Percentiles rank a stretch among this genome's conserved stretches.
Conservation (phyloP, 1,140 invertebrate genomes). For the Trypoxylus dichotomus region DNA sequence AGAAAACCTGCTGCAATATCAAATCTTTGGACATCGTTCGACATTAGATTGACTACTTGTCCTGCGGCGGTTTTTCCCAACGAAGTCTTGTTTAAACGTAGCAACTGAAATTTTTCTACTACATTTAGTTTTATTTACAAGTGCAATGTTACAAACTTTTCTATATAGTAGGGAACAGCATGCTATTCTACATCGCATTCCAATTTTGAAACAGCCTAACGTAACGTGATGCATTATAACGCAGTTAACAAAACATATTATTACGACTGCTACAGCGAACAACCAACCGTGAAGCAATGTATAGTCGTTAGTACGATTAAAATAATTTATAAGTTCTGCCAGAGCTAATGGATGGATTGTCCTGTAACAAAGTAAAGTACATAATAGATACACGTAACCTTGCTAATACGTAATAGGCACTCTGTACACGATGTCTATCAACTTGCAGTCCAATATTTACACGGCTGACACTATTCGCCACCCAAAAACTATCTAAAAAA, state of each 20-base stretch:
- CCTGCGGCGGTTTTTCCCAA: slow-evolving; percentile 59
- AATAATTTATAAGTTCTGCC: slow-evolving; percentile 55
- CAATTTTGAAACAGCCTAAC: slow-evolving; percentile 55
- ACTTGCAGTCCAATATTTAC: too few relatives aligned
- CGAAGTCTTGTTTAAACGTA: slow-evolving; percentile 45
- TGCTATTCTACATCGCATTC: slow-evolving; percentile 59
- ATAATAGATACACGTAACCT: neutral
- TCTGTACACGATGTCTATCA: too few relatives aligned
- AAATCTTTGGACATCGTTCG: slow-evolving; percentile 69
- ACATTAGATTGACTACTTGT: slow-evolving; percentile 75
- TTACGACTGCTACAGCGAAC: slow-evolving; percentile 54
- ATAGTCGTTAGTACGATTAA: slow-evolving; percentile 51
- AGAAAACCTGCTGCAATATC: slow-evolving; percentile 58
- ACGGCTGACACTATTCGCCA: too few relatives aligned
- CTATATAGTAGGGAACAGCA: slow-evolving; percentile 60
- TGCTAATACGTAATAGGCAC: too few relatives aligned
- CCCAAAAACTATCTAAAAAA: too few relatives aligned
- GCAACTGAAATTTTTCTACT: slow-evolving; percentile 34
- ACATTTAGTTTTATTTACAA: neutral
- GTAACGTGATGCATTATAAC: slow-evolving; percentile 54
- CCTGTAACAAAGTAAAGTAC: slow-evolving; percentile 34
- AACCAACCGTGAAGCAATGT: slow-evolving; percentile 53
- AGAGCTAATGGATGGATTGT: slow-evolving; percentile 44
- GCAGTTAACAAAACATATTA: slow-evolving; percentile 51
- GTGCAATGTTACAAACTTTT: slow-evolving; percentile 51